Percentiles rank a stretch among this genome's conserved stretches.
phyloP scores from a whole-genome alignment of 2,888 invertebrate genomes.

The Hydriomena furcata region DNA sequence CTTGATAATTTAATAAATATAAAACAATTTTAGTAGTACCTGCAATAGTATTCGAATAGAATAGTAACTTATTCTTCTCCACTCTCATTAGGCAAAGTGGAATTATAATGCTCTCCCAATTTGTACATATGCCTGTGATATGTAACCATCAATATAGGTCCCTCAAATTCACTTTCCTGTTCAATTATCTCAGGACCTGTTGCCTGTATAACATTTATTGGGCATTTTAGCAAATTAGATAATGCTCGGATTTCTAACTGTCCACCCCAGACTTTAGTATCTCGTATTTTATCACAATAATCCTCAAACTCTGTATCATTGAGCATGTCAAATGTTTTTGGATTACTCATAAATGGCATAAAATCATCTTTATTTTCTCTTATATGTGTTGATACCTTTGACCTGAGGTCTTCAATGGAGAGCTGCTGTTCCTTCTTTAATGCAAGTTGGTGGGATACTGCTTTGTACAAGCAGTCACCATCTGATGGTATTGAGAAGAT shows the following conservation, averaged over 20 bases:
- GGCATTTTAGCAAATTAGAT: slow-evolving; percentile 88
- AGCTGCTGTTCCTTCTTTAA: slow-evolving; percentile 70
- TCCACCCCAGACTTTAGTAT: slow-evolving; percentile 96
- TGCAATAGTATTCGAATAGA: too few relatives aligned
- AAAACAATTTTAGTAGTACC: too few relatives aligned
- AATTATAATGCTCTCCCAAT: slow-evolving; percentile 99
- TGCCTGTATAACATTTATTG: slow-evolving; percentile 95
- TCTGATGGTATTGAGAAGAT: slow-evolving; percentile 92
- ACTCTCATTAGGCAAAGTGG: slow-evolving; percentile 76
- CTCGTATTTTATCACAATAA: slow-evolving; percentile 92
- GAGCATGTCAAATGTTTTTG: slow-evolving; percentile 89
- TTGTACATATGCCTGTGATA: slow-evolving; percentile 97
- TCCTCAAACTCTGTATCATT: slow-evolving; percentile 90
- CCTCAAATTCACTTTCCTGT: slow-evolving; percentile 89
- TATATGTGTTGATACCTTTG: slow-evolving; percentile 89
- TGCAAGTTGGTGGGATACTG: slow-evolving; percentile 91
- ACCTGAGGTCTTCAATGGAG: slow-evolving; percentile 85
- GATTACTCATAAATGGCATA: slow-evolving; percentile 93
- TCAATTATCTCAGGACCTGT: slow-evolving; percentile 86
- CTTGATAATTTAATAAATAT: too few relatives aligned
- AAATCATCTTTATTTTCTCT: slow-evolving; percentile 90
- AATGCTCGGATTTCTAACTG: slow-evolving; percentile 95
- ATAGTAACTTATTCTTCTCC: too few relatives aligned
- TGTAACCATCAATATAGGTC: slow-evolving; percentile 87
- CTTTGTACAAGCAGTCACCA: slow-evolving; percentile 96